These are phyloP conservation scores for Bombus picipes DNA, from an alignment of 1,140 invertebrate species.

Conservation along the genomic window DNA sequence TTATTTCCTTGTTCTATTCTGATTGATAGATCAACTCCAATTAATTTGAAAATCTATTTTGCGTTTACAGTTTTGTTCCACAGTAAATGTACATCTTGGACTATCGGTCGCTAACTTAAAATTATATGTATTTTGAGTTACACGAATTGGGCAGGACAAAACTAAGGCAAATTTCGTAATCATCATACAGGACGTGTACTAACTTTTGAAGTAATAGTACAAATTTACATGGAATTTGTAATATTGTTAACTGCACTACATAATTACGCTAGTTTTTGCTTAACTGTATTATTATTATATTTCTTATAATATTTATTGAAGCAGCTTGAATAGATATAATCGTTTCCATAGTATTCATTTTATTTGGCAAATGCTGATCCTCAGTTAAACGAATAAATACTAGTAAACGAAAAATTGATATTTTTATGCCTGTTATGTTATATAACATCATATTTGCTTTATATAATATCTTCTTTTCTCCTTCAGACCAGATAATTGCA, in stretches of 20 bases:
- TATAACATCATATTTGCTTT: neutral
- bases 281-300: slow-evolving; percentile 11
- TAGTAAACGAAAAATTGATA: slow-evolving; percentile 1
- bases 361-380: slow-evolving; percentile 23
- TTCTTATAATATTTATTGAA: slow-evolving; percentile 21
- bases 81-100: slow-evolving; percentile 9
- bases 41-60: slow-evolving; percentile 33
- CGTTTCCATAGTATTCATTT: neutral
- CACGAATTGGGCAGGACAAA: slow-evolving; percentile 47
- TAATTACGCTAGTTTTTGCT: slow-evolving; percentile 13
- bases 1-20: slow-evolving; percentile 4
- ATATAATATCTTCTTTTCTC: neutral
- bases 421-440: slow-evolving; percentile 11
- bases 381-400: slow-evolving; percentile 25
- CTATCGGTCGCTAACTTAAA: slow-evolving; percentile 36
- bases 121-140: slow-evolving; percentile 22
- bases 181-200: neutral
- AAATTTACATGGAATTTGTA: slow-evolving; percentile 11
- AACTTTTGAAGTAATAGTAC: slow-evolving; percentile 14
- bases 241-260: slow-evolving; percentile 6
- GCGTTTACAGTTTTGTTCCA: slow-evolving; percentile 13
- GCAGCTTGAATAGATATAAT: slow-evolving; percentile 3
- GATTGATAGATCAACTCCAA: slow-evolving; percentile 22
- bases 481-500: neutral
- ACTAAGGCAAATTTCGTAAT: slow-evolving; percentile 26